These are phyloP conservation scores for Mythimna albipuncta DNA, from an alignment of 2,888 invertebrate species.

Conservation along the genomic window DNA sequence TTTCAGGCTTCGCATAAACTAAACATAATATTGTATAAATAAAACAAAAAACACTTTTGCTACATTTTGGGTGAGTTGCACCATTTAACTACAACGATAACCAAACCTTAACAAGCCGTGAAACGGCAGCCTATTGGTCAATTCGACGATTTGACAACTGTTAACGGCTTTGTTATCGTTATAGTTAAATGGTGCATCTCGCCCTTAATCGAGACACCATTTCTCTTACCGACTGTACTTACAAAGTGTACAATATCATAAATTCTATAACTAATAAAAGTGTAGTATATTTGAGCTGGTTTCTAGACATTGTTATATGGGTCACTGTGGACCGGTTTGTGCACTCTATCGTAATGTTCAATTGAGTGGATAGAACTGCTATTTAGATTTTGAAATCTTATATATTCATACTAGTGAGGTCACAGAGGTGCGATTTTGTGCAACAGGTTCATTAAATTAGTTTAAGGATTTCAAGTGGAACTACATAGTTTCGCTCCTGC, in stretches of 20 bases:
- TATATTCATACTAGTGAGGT: constrained; percentile 11
- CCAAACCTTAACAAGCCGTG: too few relatives aligned
- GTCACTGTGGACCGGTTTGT: constrained; percentile 67
- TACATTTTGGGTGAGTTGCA: too few relatives aligned
- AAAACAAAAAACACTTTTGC: too few relatives aligned
- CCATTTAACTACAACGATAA: too few relatives aligned
- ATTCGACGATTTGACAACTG: too few relatives aligned
- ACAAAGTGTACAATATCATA: constrained; percentile 37
- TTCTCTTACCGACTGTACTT: constrained; percentile 42
- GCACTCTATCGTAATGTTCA: constrained; percentile 28
- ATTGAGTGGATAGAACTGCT: constrained; percentile 18
- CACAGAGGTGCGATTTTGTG: constrained; percentile 2
- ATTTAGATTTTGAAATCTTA: constrained; percentile 37
- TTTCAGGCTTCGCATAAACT: too few relatives aligned
- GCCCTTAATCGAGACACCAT: too few relatives aligned
- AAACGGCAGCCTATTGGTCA: too few relatives aligned
- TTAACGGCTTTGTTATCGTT: too few relatives aligned
- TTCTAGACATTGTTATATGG: constrained; percentile 67
- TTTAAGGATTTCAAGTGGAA: not conserved
- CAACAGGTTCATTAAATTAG: not conserved
- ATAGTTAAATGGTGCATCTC: too few relatives aligned
- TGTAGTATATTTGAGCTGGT: constrained; percentile 56
- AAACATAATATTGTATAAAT: too few relatives aligned
- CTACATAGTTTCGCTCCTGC: too few relatives aligned
- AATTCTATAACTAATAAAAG: constrained; percentile 35